Conservation (phyloP, 2,113 vertebrate genomes). For the Guaruba guarouba region DNA sequence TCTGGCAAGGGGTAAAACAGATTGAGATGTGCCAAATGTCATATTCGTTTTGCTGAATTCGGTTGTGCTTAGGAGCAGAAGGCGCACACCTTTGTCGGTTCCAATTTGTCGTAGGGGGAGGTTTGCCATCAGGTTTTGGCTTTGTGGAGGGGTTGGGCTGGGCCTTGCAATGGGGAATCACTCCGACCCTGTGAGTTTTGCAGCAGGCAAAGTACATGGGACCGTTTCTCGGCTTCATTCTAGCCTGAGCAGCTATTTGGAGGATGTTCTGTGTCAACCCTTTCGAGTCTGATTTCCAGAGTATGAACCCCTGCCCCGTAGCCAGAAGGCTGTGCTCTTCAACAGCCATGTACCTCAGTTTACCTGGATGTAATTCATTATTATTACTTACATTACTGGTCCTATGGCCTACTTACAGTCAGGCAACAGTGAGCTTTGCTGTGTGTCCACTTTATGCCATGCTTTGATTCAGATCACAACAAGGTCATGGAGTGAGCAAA, state of each 20-base stretch:
- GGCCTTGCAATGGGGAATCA: neutral
- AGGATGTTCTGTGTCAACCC: neutral
- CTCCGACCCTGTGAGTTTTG: neutral
- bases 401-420: neutral
- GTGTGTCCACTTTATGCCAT: fast-evolving
- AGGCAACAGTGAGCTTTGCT: neutral
- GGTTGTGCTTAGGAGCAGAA: neutral
- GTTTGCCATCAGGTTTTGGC: neutral
- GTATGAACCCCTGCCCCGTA: fast-evolving
- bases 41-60: neutral
- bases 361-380: neutral
- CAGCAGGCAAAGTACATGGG: neutral
- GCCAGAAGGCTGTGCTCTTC: neutral
- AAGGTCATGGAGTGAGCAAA: neutral
- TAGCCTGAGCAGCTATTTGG: neutral
- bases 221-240: neutral
- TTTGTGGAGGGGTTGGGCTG: neutral
- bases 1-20: neutral
- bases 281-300: neutral
- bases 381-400: neutral
- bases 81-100: fast-evolving
- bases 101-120: neutral
- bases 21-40: neutral
- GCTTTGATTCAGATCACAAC: neutral
- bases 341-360: neutral